Evolutionary conservation across 2,888 invertebrate genomes (phyloP).

Genomic region (Drosophila ustulata): DNA sequence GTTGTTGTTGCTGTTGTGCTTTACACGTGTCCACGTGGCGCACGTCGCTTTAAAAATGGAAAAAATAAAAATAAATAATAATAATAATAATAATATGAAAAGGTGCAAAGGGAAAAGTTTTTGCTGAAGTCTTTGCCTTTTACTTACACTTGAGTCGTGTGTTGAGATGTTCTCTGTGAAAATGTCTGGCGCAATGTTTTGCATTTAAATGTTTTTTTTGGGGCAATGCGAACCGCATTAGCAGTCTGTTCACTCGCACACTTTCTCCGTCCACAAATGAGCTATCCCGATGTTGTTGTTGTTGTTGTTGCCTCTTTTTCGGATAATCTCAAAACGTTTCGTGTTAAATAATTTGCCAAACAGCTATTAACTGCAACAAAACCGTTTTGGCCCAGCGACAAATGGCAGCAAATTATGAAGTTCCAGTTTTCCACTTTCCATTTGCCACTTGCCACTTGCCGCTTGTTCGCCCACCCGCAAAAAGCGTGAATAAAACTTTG

Average conservation of each 20-base stretch:
- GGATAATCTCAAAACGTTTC: constrained; percentile 52
- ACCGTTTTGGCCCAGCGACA: constrained; percentile 61
- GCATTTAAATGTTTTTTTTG: constrained; percentile 62
- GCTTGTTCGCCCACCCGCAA: not conserved
- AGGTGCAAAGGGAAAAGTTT: constrained; percentile 22
- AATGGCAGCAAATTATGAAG: constrained; percentile 72
- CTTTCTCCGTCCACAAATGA: constrained; percentile 5
- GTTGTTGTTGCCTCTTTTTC: constrained; percentile 6
- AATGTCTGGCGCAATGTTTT: constrained; percentile 43
- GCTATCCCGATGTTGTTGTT: constrained; percentile 9
- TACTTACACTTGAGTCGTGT: constrained; percentile 10
- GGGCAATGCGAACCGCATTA: constrained; percentile 45
- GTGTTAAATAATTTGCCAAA: constrained; percentile 66
- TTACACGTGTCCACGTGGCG: constrained; percentile 52
- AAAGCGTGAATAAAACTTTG: constrained; percentile 28
- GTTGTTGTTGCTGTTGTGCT: constrained; percentile 35
- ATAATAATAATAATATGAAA: constrained; percentile 9
- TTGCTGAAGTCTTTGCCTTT: constrained; percentile 24
- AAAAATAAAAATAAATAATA: not conserved
- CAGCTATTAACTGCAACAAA: constrained; percentile 71
- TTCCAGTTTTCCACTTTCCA: constrained; percentile 9
- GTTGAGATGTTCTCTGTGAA: not conserved
- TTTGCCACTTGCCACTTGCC: not conserved
- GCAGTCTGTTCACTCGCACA: constrained; percentile 26
- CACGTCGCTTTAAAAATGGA: constrained; percentile 12